Percentiles rank a stretch among this genome's conserved stretches.
These are phyloP conservation scores for Allobates femoralis DNA, from an alignment of 2,797 vertebrate genomes.

Conservation along the genomic window DNA sequence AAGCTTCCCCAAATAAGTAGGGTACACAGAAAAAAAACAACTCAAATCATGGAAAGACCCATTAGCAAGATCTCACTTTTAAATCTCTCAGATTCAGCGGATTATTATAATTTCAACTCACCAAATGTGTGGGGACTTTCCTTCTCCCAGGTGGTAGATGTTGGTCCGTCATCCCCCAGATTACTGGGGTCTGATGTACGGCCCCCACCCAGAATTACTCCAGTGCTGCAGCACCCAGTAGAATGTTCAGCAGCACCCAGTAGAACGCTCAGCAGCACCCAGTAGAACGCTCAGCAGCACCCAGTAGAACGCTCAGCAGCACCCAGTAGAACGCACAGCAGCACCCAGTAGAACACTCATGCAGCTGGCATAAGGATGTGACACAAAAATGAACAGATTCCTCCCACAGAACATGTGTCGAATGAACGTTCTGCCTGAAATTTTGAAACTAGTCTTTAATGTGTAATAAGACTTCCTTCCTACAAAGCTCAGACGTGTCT, in stretches of 20 bases:
- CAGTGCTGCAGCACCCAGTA: not conserved
- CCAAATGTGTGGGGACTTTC: slow-evolving; percentile 45
- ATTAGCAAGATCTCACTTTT: not conserved
- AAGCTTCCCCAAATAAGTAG: not conserved
- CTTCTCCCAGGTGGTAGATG: slow-evolving; percentile 21
- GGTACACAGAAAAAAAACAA: not conserved
- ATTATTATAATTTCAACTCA: slow-evolving; percentile 32
- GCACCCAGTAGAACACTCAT: not conserved
- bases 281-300: not conserved
- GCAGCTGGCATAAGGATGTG: slow-evolving; percentile 3
- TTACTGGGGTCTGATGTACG: not conserved
- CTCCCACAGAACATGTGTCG: slow-evolving; percentile 28
- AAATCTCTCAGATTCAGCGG: not conserved
- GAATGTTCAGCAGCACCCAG: not conserved
- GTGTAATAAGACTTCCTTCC: slow-evolving; percentile 60
- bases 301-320: not conserved
- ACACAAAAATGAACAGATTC: not conserved
- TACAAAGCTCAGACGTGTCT: not conserved
- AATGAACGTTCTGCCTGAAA: not conserved
- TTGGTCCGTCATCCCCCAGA: slow-evolving; percentile 35
- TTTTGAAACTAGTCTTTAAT: slow-evolving; percentile 52
- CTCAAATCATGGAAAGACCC: not conserved
- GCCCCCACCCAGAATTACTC: not conserved
- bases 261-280: not conserved
- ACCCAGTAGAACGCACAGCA: not conserved